These are phyloP conservation scores for Cyrtodaria siliqua DNA, from an alignment of 2,888 invertebrate species.

Conservation along the genomic window DNA sequence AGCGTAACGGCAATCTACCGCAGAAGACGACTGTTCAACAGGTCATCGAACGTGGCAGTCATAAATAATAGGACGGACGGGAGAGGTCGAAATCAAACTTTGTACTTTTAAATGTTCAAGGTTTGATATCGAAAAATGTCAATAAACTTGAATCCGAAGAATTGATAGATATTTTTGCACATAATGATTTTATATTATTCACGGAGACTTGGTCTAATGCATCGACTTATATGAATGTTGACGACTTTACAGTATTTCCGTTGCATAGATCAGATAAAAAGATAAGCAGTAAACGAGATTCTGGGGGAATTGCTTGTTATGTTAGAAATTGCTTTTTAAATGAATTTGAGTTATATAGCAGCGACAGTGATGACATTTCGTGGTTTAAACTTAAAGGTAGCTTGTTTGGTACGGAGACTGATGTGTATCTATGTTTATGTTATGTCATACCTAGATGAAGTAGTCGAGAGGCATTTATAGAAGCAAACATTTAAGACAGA, in stretches of 20 bases:
- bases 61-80: too few species aligned
- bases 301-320: neutral
- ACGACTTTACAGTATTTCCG: too few species aligned
- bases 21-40: too few species aligned
- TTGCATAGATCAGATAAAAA: too few species aligned
- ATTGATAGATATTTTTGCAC: slow-evolving; percentile 7
- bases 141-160: slow-evolving; percentile 1
- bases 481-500: neutral
- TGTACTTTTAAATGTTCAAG: too few species aligned
- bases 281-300: too few species aligned
- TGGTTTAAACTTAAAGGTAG: slow-evolving; percentile 12
- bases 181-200: slow-evolving; percentile 13
- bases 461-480: slow-evolving; percentile 9
- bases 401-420: slow-evolving; percentile 6
- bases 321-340: neutral
- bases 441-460: slow-evolving; percentile 23
- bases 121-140: too few species aligned
- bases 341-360: too few species aligned
- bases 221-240: too few species aligned
- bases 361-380: slow-evolving; percentile 6
- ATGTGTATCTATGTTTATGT: slow-evolving; percentile 20
- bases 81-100: too few species aligned
- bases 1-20: too few species aligned
- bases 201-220: slow-evolving; percentile 22
- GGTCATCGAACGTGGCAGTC: too few species aligned